Percentiles rank a stretch among this genome's conserved stretches.
phyloP scores from a whole-genome alignment of 1,140 invertebrate species.

The Drosophila kohkoa region DNA sequence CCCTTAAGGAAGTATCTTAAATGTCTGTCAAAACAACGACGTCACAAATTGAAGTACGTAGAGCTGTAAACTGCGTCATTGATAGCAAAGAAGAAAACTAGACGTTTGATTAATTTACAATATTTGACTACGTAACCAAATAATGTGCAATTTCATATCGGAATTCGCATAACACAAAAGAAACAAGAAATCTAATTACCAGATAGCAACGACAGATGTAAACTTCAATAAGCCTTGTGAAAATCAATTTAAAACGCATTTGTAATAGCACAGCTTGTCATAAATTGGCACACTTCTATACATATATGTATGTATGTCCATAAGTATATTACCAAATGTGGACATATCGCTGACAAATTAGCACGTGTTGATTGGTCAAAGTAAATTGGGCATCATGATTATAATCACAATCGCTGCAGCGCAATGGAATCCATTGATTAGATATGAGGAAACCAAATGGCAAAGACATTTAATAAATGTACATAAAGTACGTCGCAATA shows the following conservation, averaged over 20 bases:
- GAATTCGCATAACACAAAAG: constrained; percentile 5
- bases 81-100: not conserved
- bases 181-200: constrained; percentile 37
- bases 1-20: not conserved
- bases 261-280: not conserved
- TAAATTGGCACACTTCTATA: not conserved
- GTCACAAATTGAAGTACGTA: constrained; percentile 4
- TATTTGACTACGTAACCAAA: constrained; percentile 5
- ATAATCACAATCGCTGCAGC: constrained; percentile 5
- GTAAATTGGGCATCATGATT: constrained; percentile 9
- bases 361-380: constrained; percentile 8
- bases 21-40: constrained; percentile 1
- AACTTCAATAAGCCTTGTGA: constrained; percentile 17
- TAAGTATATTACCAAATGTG: not conserved
- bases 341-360: constrained; percentile 11
- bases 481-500: constrained; percentile 28
- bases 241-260: constrained; percentile 17
- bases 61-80: constrained; percentile 27
- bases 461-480: constrained; percentile 16
- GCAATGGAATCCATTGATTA: constrained; percentile 33
- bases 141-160: constrained; percentile 2
- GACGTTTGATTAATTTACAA: constrained; percentile 25
- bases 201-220: constrained; percentile 26
- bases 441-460: constrained; percentile 20
- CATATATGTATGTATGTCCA: too few species aligned